These are phyloP conservation scores for Alentia gelatinosa DNA, from an alignment of 2,888 invertebrate species.

Conservation along the genomic window DNA sequence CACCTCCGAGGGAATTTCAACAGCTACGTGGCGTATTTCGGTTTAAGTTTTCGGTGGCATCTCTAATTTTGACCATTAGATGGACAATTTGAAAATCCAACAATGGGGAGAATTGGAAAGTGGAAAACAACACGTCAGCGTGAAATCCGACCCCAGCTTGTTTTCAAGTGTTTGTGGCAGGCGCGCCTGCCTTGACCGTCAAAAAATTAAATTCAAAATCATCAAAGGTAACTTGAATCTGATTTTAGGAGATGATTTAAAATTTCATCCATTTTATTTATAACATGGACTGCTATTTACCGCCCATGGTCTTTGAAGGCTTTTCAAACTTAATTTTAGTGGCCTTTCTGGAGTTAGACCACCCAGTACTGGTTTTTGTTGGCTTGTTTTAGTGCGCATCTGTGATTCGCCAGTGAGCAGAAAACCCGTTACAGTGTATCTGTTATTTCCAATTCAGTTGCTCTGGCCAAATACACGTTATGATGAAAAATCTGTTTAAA, in stretches of 20 bases:
- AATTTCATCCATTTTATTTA: neutral
- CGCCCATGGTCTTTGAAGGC: neutral
- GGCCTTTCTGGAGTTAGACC: too few relatives aligned
- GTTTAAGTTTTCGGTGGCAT: neutral
- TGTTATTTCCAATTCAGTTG: too few relatives aligned
- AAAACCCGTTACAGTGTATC: too few relatives aligned
- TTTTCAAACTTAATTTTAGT: neutral
- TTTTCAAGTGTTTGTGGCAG: neutral
- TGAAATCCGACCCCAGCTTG: neutral
- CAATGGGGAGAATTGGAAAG: neutral
- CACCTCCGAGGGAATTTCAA: neutral
- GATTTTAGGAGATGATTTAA: neutral
- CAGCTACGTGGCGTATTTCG: neutral
- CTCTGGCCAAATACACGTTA: too few relatives aligned
- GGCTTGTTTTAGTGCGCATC: neutral
- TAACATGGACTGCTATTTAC: neutral
- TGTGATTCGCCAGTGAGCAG: neutral
- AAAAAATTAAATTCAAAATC: neutral
- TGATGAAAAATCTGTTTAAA: too few relatives aligned
- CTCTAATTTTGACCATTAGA: neutral
- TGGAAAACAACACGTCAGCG: neutral
- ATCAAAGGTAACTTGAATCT: neutral
- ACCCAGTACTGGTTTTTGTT: too few relatives aligned
- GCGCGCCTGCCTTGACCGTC: neutral
- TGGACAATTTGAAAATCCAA: neutral